These are phyloP conservation scores for Phocides pigmalion DNA, from an alignment of 1,140 invertebrate species.

Conservation along the genomic window DNA sequence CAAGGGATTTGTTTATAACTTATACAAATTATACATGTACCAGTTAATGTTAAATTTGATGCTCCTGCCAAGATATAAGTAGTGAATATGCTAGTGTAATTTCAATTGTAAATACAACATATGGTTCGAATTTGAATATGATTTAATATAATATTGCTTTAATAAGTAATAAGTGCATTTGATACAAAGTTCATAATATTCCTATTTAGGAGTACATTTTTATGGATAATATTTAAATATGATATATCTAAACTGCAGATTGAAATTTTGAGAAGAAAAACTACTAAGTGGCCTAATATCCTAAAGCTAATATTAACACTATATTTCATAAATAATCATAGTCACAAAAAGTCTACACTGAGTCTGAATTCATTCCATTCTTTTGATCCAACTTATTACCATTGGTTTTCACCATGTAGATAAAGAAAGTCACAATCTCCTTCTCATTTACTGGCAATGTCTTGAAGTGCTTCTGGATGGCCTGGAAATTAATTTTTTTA, in stretches of 20 bases:
- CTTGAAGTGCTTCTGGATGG: conserved; percentile 96
- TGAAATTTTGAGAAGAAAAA: conserved; percentile 56
- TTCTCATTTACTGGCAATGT: conserved; percentile 97
- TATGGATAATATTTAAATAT: conserved; percentile 11
- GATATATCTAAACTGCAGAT: conserved; percentile 44
- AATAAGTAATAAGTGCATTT: conserved; percentile 26
- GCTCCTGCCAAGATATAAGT: too few relatives aligned
- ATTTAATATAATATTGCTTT: conserved; percentile 37
- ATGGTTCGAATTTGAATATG: conserved; percentile 19
- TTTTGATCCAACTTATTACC: conserved; percentile 96
- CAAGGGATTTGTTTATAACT: too few relatives aligned
- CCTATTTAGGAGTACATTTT: conserved; percentile 4
- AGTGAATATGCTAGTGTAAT: not conserved
- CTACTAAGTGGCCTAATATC: conserved; percentile 33
- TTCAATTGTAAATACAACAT: not conserved
- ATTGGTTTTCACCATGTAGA: conserved; percentile 98
- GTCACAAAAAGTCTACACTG: conserved; percentile 60
- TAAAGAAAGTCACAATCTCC: conserved; percentile 97
- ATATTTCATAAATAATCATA: conserved; percentile 63
- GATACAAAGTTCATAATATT: not conserved
- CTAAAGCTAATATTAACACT: conserved; percentile 56
- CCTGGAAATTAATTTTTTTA: conserved; percentile 85
- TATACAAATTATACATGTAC: too few relatives aligned
- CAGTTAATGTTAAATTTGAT: too few relatives aligned
- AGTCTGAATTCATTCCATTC: conserved; percentile 89